A percentile compares a stretch with the other conserved stretches of the same genome.
These are phyloP conservation scores for Xanthostigma xanthostigma DNA, from an alignment of 2,888 invertebrate species.

Conservation along the genomic window DNA sequence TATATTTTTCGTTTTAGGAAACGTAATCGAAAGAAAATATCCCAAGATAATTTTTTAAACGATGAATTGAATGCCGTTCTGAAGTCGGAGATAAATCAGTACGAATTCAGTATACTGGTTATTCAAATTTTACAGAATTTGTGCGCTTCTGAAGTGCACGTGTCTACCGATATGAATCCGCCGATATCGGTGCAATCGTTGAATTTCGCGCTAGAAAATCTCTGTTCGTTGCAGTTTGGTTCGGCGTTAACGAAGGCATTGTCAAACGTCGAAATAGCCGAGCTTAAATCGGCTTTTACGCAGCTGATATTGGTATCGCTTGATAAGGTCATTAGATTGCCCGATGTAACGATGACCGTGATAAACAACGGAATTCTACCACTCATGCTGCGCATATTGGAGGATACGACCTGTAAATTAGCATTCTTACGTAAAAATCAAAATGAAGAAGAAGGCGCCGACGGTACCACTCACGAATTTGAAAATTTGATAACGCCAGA, in stretches of 20 bases:
- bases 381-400: constrained; percentile 40
- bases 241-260: constrained; percentile 27
- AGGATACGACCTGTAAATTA: constrained; percentile 34
- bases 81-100: constrained; percentile 34
- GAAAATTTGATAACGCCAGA: constrained; percentile 21
- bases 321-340: constrained; percentile 35
- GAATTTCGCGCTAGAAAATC: constrained; percentile 41
- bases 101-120: constrained; percentile 40
- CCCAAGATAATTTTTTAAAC: constrained; percentile 36
- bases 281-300: constrained; percentile 38
- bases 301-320: constrained; percentile 40
- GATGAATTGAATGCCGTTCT: constrained; percentile 36
- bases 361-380: constrained; percentile 46
- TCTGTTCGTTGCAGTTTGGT: constrained; percentile 44
- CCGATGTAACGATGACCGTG: constrained; percentile 38
- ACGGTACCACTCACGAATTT: not conserved
- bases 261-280: constrained; percentile 28
- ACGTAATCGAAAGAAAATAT: constrained; percentile 29
- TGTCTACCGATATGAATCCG: constrained; percentile 36
- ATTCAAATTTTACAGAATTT: constrained; percentile 38
- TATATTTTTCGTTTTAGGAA: constrained; percentile 27
- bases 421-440: constrained; percentile 6
- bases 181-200: constrained; percentile 41
- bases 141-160: constrained; percentile 35
- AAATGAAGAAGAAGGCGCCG: constrained; percentile 2